A percentile compares a stretch with the other conserved stretches of the same genome.
These are phyloP conservation scores for Heterotis niloticus DNA, from an alignment of 2,113 vertebrate genomes.

Conservation along the genomic window DNA sequence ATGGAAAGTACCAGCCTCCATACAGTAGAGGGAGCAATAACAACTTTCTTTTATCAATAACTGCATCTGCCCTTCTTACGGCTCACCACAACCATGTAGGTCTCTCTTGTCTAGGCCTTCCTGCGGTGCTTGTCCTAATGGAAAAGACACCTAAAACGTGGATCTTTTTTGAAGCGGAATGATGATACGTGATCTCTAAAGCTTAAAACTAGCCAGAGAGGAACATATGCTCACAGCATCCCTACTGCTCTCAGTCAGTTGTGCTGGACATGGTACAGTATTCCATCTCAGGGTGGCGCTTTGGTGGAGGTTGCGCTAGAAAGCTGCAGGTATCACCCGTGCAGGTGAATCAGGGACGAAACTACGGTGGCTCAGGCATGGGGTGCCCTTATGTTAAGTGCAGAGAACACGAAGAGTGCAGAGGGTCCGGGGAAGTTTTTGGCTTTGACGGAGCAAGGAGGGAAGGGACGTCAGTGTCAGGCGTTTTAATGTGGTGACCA, in stretches of 20 bases:
- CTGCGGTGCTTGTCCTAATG: neutral
- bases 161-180: slow-evolving; percentile 19
- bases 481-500: too few species aligned
- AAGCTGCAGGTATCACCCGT: neutral
- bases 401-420: neutral
- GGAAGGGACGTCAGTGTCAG: neutral
- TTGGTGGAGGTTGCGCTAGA: slow-evolving; percentile 34
- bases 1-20: slow-evolving; percentile 11
- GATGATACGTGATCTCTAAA: slow-evolving; percentile 13
- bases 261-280: slow-evolving; percentile 26
- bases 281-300: slow-evolving; percentile 49
- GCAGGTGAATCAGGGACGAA: neutral
- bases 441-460: neutral
- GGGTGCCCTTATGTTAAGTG: neutral
- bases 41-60: neutral
- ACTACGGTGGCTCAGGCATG: neutral
- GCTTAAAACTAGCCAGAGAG: slow-evolving; percentile 39
- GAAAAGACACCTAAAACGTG: slow-evolving; percentile 7
- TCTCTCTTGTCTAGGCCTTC: slow-evolving; percentile 21
- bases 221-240: slow-evolving; percentile 35
- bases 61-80: neutral
- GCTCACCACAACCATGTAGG: slow-evolving; percentile 18
- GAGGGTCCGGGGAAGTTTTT: slow-evolving; percentile 25
- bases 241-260: slow-evolving; percentile 22
- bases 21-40: slow-evolving; percentile 13